phyloP scores from a whole-genome alignment of 2,797 vertebrate species.

The Hyperoplus lanceolatus region DNA sequence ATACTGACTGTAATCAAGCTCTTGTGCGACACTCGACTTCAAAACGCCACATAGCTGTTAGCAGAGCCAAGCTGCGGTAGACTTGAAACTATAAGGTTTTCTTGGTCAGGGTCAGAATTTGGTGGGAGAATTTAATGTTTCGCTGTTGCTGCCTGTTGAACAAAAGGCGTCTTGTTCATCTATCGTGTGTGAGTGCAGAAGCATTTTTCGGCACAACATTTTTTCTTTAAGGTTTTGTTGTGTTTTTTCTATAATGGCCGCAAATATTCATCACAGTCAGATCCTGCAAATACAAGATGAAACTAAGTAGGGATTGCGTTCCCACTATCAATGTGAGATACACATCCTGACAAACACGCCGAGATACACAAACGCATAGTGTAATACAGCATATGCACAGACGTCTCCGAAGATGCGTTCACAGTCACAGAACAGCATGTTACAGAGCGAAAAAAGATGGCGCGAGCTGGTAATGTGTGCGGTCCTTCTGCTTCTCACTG shows the following conservation, averaged over 20 bases:
- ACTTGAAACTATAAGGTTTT: not conserved
- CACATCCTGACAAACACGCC: slow-evolving; percentile 11
- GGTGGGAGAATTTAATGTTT: not conserved
- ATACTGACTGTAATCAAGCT: slow-evolving; percentile 51
- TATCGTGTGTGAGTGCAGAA: not conserved
- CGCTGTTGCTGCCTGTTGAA: not conserved
- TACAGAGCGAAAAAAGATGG: slow-evolving; percentile 4
- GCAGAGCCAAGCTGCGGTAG: slow-evolving; percentile 22
- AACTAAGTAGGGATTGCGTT: slow-evolving; percentile 19
- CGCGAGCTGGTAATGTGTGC: slow-evolving; percentile 35
- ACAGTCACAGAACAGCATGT: slow-evolving; percentile 42
- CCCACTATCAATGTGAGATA: not conserved
- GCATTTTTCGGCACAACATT: not conserved
- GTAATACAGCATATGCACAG: slow-evolving; percentile 40
- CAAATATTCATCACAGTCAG: slow-evolving; percentile 36
- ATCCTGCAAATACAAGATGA: slow-evolving; percentile 29
- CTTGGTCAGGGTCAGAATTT: not conserved
- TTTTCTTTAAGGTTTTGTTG: too few relatives aligned
- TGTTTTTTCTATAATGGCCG: not conserved
- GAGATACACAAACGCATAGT: slow-evolving; percentile 27
- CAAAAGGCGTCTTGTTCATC: slow-evolving; percentile 15
- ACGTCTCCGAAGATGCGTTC: slow-evolving; percentile 21
- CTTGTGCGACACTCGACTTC: slow-evolving; percentile 46
- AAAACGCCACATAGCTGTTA: slow-evolving; percentile 9
- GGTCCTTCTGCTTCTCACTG: slow-evolving; percentile 56